Base-by-base conservation (phyloP, 2,888 invertebrate species). In the Zhengitettix transpicula region DNA sequence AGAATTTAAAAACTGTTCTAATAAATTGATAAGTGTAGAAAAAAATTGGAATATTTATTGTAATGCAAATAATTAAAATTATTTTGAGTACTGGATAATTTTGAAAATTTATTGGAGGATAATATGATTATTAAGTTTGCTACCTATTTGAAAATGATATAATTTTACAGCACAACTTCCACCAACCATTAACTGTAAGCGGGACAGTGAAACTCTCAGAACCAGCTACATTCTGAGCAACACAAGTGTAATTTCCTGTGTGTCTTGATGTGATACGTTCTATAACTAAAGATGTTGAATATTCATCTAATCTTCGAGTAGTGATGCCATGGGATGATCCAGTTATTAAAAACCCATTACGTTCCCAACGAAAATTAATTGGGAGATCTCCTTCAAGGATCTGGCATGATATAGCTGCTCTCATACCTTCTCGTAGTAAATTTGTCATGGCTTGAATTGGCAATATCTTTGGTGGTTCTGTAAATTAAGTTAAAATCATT, bases 361-460 rank as follows among this genome's bases (percentile, higher is more conserved):
- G 85, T 70, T 89, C 89, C 94, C 94, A 96, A 58, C 86, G 82
- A 75, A 95, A 90, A 66, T 85, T 86, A 67, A 95, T 86, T 56
- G 95, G 95, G 67, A 91, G 81, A 76, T 95, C 94, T 28, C 95
- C 93, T 75, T 92, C 90, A 71, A 91, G 81, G 71, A 92, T 89
- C 75, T 90, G 88, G 73, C 92, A 93, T 66, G 90, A 86, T 71
- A 93, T 90, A 62, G 90, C 90, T 42, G 90, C 90, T 66, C 92
- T 79, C 83, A 91, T 68, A n/a, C 71, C 71, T 59, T 71, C 70
- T 52, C 85, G 77, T 63, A 88, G 76, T 71, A 89, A 78, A 71
- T 87, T 84, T 62, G 87, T 89, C 80, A 89, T 82, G 52, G 88
- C 83, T 69, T 85, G 85, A 69, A 89, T 89, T 51, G 89, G 89